Conservation (phyloP, 2,113 vertebrate genomes). For the Sorex fumeus region DNA sequence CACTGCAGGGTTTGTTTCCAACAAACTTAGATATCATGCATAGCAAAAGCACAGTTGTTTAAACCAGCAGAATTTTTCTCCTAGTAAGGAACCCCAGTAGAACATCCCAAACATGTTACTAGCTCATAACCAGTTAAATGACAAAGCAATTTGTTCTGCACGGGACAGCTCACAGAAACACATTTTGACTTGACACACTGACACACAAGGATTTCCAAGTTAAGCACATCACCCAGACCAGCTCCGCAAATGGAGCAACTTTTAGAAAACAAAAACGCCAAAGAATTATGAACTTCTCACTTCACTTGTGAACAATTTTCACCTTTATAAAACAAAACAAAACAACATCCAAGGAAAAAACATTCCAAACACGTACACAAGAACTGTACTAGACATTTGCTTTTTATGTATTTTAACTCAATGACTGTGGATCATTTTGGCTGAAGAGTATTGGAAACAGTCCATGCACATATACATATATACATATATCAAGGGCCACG, state of each 20-base stretch:
- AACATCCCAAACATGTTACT: constrained; percentile 86
- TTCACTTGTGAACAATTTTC: constrained; percentile 86
- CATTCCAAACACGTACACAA: constrained; percentile 62
- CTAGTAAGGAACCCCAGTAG: constrained; percentile 88
- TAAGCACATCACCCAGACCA: constrained; percentile 81
- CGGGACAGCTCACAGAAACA: constrained; percentile 88
- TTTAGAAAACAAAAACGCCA: constrained; percentile 77
- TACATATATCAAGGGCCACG: constrained; percentile 73
- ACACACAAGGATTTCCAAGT: constrained; percentile 77
- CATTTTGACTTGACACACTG: constrained; percentile 87
- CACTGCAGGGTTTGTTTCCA: constrained; percentile 85
- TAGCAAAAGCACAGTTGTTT: constrained; percentile 90
- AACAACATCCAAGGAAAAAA: constrained; percentile 59
- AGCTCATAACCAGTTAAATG: constrained; percentile 88
- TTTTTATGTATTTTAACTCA: constrained; percentile 80
- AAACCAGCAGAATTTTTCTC: constrained; percentile 86
- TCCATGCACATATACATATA: constrained; percentile 85
- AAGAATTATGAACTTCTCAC: constrained; percentile 85
- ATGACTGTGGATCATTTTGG: constrained; percentile 73
- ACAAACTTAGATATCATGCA: constrained; percentile 88
- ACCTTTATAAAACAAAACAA: constrained; percentile 78
- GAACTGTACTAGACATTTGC: constrained; percentile 79
- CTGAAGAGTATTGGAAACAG: constrained; percentile 79
- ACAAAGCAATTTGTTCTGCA: constrained; percentile 88
- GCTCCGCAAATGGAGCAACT: constrained; percentile 69